These are phyloP conservation scores for Tauraco hartlaubi DNA, from an alignment of 2,797 vertebrate genomes.

Conservation along the genomic window DNA sequence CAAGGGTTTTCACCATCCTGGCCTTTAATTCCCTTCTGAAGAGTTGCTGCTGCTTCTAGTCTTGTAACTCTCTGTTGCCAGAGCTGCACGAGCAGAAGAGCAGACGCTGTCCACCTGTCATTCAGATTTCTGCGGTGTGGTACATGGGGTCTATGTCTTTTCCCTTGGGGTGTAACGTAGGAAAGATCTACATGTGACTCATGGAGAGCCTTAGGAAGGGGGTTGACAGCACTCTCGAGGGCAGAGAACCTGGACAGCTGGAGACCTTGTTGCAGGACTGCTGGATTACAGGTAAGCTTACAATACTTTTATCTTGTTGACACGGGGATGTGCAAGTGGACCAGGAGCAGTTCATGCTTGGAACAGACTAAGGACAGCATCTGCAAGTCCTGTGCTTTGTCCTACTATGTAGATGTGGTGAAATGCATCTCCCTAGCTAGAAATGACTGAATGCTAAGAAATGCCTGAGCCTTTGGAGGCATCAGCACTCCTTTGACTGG, in stretches of 20 bases:
- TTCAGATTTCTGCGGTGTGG: neutral
- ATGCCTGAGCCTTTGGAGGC: neutral
- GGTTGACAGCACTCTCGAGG: rapidly evolving
- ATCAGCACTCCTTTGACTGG: neutral
- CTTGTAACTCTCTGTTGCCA: neutral
- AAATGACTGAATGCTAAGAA: neutral
- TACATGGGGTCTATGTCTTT: rapidly evolving
- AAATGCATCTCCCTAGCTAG: neutral
- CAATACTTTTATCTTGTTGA: no score
- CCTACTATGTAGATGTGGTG: rapidly evolving
- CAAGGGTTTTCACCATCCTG: neutral
- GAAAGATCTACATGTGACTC: neutral
- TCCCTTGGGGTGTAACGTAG: neutral
- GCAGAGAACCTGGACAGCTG: rapidly evolving
- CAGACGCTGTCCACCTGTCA: neutral
- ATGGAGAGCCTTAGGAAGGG: neutral
- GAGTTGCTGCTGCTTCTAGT: neutral
- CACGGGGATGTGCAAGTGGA: neutral
- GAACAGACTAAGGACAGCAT: neutral
- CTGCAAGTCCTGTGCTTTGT: neutral
- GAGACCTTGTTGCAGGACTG: neutral
- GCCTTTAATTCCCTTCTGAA: neutral
- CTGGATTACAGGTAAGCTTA: neutral
- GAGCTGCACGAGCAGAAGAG: neutral
- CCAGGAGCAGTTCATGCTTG: neutral